Base-by-base conservation (phyloP, 1,140 invertebrate genomes). In the Ceratoteleas bidentatus region DNA sequence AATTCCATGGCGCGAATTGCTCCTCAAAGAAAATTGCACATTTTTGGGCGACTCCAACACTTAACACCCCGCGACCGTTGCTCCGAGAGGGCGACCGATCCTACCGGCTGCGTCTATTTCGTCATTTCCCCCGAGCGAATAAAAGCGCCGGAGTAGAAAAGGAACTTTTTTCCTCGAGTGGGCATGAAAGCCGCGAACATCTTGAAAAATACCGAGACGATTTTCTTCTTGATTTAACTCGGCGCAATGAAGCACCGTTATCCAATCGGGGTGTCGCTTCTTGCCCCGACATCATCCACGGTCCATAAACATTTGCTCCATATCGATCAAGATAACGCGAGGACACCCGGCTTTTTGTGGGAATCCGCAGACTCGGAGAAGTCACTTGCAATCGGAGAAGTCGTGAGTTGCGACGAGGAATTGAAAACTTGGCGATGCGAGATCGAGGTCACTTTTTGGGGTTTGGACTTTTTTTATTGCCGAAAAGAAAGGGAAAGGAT, bases 211-310 rank as follows among this genome's bases (percentile, higher is more conserved):
- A 69, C 69, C 65, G 56, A 38, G 72, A 68, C 60, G 79, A 76
- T 75, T 81, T 81, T 81, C 66, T 72, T 81, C 66, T 81, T 75
- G 79, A 75, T 81, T 76, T 66, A 81, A 81, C 79, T 66, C 65
- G 7, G 45, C 13, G 49, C 65, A 50, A 72, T 81, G 54, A 76
- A 69, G 61, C 40, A 45, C 65, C 43, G 58, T 73, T 76, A 81
- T 76, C 65, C 65, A 57, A 64, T 75, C 40, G 36, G 24, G 14
- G 9, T 10, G 13, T 16, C 8, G 14, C 15, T 57, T 75, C 75
- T 75, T 69, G 34, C 15, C 14, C 53, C 40, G 24, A 24, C 45
- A 60, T 52, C 34, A 10, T 52, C 60, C 45, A 11, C n/a, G 10
- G 47, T 62, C 74, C 38, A 52, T 80, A 62, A 70, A 73, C 50